phyloP scores from a whole-genome alignment of 2,113 vertebrate genomes.

The Lethenteron camtschaticum region DNA sequence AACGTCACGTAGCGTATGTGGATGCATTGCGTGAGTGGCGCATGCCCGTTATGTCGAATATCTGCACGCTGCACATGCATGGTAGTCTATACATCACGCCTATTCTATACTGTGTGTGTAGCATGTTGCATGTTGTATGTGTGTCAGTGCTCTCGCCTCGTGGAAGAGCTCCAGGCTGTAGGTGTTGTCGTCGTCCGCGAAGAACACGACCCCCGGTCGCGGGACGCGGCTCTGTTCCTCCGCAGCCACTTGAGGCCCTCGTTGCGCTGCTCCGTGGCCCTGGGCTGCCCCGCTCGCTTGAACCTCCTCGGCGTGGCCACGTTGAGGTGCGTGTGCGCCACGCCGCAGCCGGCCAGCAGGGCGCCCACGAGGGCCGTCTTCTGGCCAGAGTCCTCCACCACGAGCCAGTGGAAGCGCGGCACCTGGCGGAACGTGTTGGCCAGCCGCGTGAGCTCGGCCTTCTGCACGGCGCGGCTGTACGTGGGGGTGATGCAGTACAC shows the following conservation, averaged over 20 bases:
- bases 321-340: constrained; percentile 68
- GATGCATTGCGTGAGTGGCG: too few relatives aligned
- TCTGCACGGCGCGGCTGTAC: constrained; percentile 77
- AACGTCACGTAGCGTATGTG: too few relatives aligned
- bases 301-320: constrained; percentile 72
- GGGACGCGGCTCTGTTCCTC: constrained; percentile 20
- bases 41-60: too few relatives aligned
- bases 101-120: too few relatives aligned
- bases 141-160: constrained; percentile 25
- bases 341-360: constrained; percentile 44
- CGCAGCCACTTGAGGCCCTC: constrained; percentile 62
- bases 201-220: constrained; percentile 59
- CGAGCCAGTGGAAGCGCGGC: constrained; percentile 64
- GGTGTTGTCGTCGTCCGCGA: constrained; percentile 95
- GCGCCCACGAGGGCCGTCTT: constrained; percentile 62
- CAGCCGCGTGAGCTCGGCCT: constrained; percentile 77
- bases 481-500: constrained; percentile 88
- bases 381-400: constrained; percentile 59
- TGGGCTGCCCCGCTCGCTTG: constrained; percentile 62
- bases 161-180: constrained; percentile 95
- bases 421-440: constrained; percentile 83
- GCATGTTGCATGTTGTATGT: too few relatives aligned
- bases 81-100: too few relatives aligned
- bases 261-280: constrained; percentile 88
- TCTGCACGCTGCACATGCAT: too few relatives aligned